Conservation (phyloP, 2,113 vertebrate species). For the Harpagus bidentatus region DNA sequence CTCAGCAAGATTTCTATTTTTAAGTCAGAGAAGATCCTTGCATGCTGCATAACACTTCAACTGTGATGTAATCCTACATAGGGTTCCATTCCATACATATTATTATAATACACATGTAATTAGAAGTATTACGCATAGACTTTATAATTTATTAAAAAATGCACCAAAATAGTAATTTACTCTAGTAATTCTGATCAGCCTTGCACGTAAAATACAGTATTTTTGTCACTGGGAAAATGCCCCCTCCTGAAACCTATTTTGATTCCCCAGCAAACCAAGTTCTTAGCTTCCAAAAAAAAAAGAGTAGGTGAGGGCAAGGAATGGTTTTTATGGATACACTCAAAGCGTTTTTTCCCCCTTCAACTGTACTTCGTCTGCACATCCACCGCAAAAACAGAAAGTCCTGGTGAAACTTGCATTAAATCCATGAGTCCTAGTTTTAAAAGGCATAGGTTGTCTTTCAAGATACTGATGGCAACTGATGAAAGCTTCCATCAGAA, state of each 20-base stretch:
- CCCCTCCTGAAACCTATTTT: background rate
- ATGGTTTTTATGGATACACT: background rate
- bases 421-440: background rate
- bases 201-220: background rate
- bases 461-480: background rate
- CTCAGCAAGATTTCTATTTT: background rate
- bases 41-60: background rate
- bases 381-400: background rate
- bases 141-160: background rate
- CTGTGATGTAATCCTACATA: background rate
- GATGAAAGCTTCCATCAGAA: background rate
- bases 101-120: background rate
- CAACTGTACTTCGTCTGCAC: background rate
- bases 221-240: background rate
- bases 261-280: background rate
- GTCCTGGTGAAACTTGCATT: background rate
- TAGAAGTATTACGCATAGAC: background rate
- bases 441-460: background rate
- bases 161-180: background rate
- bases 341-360: background rate
- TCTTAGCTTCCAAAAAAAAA: background rate
- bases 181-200: background rate
- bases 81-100: background rate
- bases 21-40: background rate
- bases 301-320: fast-evolving